Conservation (phyloP, 2,113 vertebrate species). For the Atrichornis clamosus region DNA sequence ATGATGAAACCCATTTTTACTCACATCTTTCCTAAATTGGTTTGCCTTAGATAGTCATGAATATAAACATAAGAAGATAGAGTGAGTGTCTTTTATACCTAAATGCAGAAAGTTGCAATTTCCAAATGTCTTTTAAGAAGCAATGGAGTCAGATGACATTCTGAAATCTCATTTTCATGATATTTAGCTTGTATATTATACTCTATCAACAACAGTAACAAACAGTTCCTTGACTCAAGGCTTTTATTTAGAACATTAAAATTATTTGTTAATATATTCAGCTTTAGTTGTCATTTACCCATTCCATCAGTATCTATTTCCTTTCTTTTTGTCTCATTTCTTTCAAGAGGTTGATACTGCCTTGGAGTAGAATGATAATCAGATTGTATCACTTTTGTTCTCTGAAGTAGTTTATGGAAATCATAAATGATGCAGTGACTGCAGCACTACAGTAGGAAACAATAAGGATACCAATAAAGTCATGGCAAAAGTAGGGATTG, state of each 20-base stretch:
- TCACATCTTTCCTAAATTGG: neutral
- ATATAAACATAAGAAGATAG: conserved; percentile 12
- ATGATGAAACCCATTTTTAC: neutral
- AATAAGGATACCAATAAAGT: neutral
- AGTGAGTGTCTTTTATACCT: neutral
- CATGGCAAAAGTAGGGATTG: neutral
- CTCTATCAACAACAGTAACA: neutral
- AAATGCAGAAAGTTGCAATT: neutral
- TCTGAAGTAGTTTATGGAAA: neutral
- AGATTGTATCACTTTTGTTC: neutral
- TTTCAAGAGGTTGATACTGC: neutral
- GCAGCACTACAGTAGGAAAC: neutral
- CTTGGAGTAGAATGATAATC: conserved; percentile 13
- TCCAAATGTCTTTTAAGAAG: neutral
- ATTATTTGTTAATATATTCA: neutral
- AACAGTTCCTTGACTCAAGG: neutral
- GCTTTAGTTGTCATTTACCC: neutral
- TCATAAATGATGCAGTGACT: conserved; percentile 20
- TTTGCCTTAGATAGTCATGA: neutral
- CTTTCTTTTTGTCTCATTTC: neutral
- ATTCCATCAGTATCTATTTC: neutral
- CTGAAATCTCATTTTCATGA: neutral
- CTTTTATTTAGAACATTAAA: neutral
- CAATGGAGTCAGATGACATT: neutral
- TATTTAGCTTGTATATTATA: neutral